phyloP scores from a whole-genome alignment of 2,888 invertebrate species.

The Ditylenchus weischeri region DNA sequence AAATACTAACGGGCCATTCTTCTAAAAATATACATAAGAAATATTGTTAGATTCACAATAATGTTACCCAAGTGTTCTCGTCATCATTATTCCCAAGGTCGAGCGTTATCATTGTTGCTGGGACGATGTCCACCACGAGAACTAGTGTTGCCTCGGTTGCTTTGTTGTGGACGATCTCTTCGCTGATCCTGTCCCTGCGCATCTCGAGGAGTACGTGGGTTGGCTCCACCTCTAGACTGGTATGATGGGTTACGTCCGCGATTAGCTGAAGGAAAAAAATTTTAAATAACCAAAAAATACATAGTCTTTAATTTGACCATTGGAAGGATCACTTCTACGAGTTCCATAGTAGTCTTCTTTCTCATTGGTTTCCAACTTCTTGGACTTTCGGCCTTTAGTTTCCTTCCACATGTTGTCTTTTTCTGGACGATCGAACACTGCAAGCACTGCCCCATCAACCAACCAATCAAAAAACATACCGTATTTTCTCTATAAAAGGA shows the following conservation, averaged over 20 bases:
- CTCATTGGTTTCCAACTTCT: conserved; percentile 11
- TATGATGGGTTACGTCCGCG: neutral
- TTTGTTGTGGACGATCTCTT: neutral
- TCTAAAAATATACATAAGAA: neutral
- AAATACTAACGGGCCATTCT: conserved; percentile 13
- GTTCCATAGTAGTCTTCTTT: conserved; percentile 8
- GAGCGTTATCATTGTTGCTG: neutral
- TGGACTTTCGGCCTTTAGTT: conserved; percentile 10
- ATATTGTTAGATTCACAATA: conserved; percentile 1
- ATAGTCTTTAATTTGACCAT: too few species aligned
- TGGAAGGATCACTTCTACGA: neutral
- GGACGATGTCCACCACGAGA: neutral
- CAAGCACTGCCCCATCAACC: conserved; percentile 42
- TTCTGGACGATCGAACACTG: conserved; percentile 1
- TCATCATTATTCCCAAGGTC: conserved; percentile 1
- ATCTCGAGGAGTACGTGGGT: neutral
- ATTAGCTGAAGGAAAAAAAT: neutral
- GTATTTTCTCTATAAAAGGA: too few species aligned
- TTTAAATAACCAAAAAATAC: neutral
- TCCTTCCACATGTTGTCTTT: conserved; percentile 7
- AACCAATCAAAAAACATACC: too few species aligned
- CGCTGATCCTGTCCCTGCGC: neutral
- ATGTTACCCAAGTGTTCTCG: conserved; percentile 8
- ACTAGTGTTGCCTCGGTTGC: neutral
- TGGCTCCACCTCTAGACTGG: neutral